Evolutionary conservation across 2,113 vertebrate genomes (phyloP).

Genomic region (Shinisaurus crocodilurus): DNA sequence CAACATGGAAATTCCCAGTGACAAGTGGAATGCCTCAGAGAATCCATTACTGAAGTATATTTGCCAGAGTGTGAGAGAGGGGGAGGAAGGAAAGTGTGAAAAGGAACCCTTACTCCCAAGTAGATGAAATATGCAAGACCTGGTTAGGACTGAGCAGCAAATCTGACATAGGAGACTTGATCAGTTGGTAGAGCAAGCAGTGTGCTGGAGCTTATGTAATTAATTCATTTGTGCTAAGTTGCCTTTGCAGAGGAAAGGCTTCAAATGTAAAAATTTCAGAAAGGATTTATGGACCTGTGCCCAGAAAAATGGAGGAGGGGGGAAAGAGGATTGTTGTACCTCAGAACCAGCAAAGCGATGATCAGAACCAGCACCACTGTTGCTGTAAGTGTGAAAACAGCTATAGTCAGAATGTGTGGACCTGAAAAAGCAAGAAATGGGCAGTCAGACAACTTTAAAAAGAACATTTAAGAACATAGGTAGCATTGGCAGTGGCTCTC

Average conservation of each 20-base stretch:
- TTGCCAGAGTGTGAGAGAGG: background rate
- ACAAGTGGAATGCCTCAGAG: background rate
- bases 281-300: conserved; percentile 29
- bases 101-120: conserved; percentile 22
- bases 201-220: background rate
- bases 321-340: conserved; percentile 77
- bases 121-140: background rate
- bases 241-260: conserved; percentile 11
- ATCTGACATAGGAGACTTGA: conserved; percentile 3
- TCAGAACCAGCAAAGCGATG: conserved; percentile 89
- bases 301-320: conserved; percentile 33
- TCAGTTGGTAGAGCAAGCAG: background rate
- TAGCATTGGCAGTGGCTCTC: too few relatives aligned
- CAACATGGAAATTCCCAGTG: background rate
- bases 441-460: conserved; percentile 31
- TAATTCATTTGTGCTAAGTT: background rate
- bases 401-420: conserved; percentile 76
- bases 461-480: background rate
- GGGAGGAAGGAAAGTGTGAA: background rate
- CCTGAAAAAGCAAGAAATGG: conserved; percentile 71
- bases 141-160: background rate
- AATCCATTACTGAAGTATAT: background rate
- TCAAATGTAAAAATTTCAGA: conserved; percentile 11
- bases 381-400: conserved; percentile 86
- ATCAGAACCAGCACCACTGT: conserved; percentile 84